Evolutionary conservation across 2,113 vertebrate genomes (phyloP), one percentile per base, ranked within the genome.

Genomic region (Trinectes maculatus): DNA sequence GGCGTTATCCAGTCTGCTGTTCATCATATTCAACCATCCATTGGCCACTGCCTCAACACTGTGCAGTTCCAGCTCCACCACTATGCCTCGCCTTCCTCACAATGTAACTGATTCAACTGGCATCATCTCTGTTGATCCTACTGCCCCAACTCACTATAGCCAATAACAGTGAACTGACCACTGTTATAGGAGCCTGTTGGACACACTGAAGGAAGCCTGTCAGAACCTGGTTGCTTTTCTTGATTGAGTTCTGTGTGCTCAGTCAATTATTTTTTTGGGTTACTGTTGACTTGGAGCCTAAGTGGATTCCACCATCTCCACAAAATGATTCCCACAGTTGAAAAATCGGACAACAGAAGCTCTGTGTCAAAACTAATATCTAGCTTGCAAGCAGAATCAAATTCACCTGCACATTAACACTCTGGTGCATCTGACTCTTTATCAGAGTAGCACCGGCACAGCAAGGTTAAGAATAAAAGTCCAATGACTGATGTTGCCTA

Each of bases 401-500:
- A 65, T 79, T 68, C 71, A 66, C 47, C 26, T 16, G 28, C 54
- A 62, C 24, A 47, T 42, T 36, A 60, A 53, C 43, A 61, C 43
- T 37, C 36, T 64, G 37, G 47, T 33, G 36, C 19, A 62, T 37
- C n/a, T 56, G 22, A 57, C 22, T 51, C 48, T 33, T 48, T 71
- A 29, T 55, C 48, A 22, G 6, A 44, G 44, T 3, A 47, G 28
- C 5, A 64, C 21, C 40, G 37, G 40, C 31, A 59, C 9, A 3
- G 36, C 18, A 60, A 76, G 44, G 56, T 56, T 71, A 62, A 37
- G 61, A 56, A 63, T 53, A 63, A 73, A 77, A 80, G 44, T 18
- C 53, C 2, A 62, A 18, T 49, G 58, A 77, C 19, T 63, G 39
- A 74, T 80, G 51, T 54, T 84, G 53, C 71, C 63, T 54, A 56